These are phyloP conservation scores for Zelostemma sp. DNA, from an alignment of 1,140 invertebrate genomes.

Conservation along the genomic window DNA sequence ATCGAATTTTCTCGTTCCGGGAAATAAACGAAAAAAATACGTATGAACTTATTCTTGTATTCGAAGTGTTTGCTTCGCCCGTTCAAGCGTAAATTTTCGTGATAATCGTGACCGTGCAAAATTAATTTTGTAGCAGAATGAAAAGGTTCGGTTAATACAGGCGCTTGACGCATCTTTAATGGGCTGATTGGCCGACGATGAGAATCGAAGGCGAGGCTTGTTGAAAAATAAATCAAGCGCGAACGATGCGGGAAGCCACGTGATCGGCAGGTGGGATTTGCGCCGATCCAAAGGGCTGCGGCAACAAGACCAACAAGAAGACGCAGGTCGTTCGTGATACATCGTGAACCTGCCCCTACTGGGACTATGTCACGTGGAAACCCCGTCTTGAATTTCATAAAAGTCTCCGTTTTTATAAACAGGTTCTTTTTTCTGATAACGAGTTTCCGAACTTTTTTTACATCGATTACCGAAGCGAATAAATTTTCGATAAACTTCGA, in stretches of 20 bases:
- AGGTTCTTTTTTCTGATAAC: neutral
- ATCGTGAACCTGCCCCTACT: constrained; percentile 40
- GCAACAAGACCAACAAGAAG: constrained; percentile 46
- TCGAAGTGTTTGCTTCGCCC: too few species aligned
- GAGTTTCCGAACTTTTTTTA: neutral
- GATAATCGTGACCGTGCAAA: too few species aligned
- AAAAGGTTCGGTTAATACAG: neutral
- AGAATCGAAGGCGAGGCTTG: constrained; percentile 34
- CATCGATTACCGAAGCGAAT: neutral
- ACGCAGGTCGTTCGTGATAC: constrained; percentile 44
- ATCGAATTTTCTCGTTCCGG: neutral
- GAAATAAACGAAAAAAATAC: neutral
- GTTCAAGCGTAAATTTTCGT: too few species aligned
- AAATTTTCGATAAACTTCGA: too few species aligned
- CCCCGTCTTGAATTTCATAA: constrained; percentile 34
- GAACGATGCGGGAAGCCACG: constrained; percentile 40
- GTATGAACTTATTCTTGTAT: too few species aligned
- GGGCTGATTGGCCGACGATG: constrained; percentile 34
- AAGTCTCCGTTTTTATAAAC: constrained; percentile 15
- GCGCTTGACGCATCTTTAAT: constrained; percentile 30
- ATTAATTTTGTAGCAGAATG: too few species aligned
- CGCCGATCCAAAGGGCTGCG: constrained; percentile 40
- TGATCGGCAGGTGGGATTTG: constrained; percentile 47
- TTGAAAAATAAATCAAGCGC: constrained; percentile 47
- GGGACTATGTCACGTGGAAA: constrained; percentile 40